Evolutionary conservation across 1,140 invertebrate genomes (phyloP).

Genomic region (Drosophila repleta): DNA sequence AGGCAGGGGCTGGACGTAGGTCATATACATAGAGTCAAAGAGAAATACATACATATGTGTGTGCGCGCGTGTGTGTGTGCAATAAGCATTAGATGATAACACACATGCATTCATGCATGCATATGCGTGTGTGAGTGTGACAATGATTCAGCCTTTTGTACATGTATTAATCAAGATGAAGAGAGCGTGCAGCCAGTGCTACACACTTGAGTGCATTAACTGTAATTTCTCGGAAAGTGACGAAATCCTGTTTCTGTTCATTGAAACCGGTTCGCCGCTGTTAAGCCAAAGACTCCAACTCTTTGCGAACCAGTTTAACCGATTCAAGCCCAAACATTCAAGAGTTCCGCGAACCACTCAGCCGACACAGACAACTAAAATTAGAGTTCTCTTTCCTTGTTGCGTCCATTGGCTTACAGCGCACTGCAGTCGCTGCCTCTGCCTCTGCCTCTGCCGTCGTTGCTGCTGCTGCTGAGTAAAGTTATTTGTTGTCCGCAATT

Average conservation of each 20-base stretch:
- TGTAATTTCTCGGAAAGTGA: conserved; percentile 7
- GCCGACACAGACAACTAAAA: conserved; percentile 1
- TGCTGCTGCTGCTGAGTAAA: conserved; percentile 7
- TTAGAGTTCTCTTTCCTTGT: conserved; percentile 25
- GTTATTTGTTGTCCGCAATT: conserved; percentile 40
- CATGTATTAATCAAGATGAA: neutral
- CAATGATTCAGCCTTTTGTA: conserved; percentile 21
- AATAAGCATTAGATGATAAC: no score
- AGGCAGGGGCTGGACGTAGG: neutral
- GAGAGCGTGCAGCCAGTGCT: neutral
- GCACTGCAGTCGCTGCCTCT: conserved; percentile 3
- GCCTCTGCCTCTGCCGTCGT: neutral
- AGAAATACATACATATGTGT: neutral
- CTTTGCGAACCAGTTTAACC: neutral
- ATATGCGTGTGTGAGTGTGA: neutral
- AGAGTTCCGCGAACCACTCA: conserved; percentile 33
- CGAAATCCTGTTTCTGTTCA: conserved; percentile 26
- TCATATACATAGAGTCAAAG: neutral
- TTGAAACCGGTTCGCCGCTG: conserved; percentile 12
- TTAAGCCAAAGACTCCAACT: neutral
- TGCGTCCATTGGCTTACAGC: conserved; percentile 27
- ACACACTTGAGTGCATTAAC: neutral
- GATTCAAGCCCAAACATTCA: conserved; percentile 6
- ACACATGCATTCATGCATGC: no score
- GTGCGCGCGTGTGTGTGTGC: no score